A percentile compares a stretch with the other conserved stretches of the same genome.
These are phyloP conservation scores for Asteroscopus sphinx DNA, from an alignment of 2,888 invertebrate genomes.

Conservation along the genomic window DNA sequence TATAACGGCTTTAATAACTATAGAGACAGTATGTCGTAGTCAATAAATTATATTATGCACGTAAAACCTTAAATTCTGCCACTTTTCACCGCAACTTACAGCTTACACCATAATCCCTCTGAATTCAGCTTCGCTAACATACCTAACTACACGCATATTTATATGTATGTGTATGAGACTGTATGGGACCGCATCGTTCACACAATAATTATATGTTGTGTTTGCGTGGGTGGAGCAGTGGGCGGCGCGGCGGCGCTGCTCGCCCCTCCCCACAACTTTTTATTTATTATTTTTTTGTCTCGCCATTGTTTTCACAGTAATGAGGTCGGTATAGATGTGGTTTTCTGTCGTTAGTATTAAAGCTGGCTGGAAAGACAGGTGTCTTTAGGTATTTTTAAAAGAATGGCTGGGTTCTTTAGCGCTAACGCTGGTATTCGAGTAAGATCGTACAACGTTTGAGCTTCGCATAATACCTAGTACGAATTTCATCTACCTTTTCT, in stretches of 20 bases:
- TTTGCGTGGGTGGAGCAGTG: slow-evolving; percentile 79
- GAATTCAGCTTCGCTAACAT: slow-evolving; percentile 7
- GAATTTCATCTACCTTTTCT: too few species aligned
- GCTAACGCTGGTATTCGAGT: too few species aligned
- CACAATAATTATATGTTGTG: slow-evolving; percentile 74
- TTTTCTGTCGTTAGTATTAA: slow-evolving; percentile 17
- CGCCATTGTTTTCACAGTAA: slow-evolving; percentile 56
- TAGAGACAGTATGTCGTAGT: too few species aligned
- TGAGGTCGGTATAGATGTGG: slow-evolving; percentile 46
- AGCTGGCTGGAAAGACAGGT: slow-evolving; percentile 20
- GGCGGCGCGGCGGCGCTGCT: slow-evolving; percentile 80
- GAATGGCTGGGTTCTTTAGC: too few species aligned
- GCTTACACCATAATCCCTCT: slow-evolving; percentile 3
- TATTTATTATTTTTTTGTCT: slow-evolving; percentile 62
- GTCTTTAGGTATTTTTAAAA: too few species aligned
- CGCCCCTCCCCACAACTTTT: slow-evolving; percentile 71
- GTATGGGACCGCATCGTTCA: slow-evolving; percentile 48
- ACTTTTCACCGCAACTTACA: background rate
- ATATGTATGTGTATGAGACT: slow-evolving; percentile 21
- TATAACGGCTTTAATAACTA: too few species aligned
- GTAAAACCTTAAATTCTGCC: background rate
- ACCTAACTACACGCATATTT: slow-evolving; percentile 29
- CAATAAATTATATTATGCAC: too few species aligned
- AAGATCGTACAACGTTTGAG: too few species aligned
- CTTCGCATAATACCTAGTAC: too few species aligned